Evolutionary conservation across 2,797 vertebrate species (phyloP).

Genomic region (Falco biarmicus): DNA sequence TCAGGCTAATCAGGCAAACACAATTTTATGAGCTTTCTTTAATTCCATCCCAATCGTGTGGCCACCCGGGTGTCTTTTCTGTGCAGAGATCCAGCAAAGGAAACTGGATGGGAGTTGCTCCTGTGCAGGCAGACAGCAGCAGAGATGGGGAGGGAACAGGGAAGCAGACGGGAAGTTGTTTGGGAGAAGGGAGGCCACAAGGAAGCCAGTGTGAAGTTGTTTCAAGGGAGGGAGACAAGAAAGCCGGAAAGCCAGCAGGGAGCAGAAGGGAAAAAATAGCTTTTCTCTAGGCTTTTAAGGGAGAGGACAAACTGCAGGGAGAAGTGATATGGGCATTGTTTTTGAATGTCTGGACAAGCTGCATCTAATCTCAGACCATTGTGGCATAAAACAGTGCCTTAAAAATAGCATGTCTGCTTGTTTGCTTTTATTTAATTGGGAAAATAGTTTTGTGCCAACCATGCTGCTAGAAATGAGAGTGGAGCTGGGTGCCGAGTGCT

Average conservation of each 20-base stretch:
- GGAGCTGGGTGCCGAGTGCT: background rate
- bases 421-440: background rate
- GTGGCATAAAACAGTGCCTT: conserved; percentile 47
- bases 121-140: conserved; percentile 32
- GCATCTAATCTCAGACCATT: conserved; percentile 41
- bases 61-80: background rate
- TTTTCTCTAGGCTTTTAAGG: conserved; percentile 53
- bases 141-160: conserved; percentile 47
- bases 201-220: conserved; percentile 64
- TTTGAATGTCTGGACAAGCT: conserved; percentile 47
- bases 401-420: conserved; percentile 49
- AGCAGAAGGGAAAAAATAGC: conserved; percentile 66
- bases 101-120: conserved; percentile 53
- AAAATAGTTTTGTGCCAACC: background rate
- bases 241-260: conserved; percentile 64
- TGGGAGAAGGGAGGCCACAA: conserved; percentile 60
- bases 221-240: conserved; percentile 61
- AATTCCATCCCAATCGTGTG: background rate
- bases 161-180: conserved; percentile 64
- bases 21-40: conserved; percentile 4
- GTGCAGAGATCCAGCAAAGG: conserved; percentile 27
- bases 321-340: conserved; percentile 43
- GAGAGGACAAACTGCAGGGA: conserved; percentile 12
- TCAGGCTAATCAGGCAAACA: background rate
- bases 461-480: background rate